Evolutionary conservation across 2,113 vertebrate species (phyloP).

Genomic region (Riparia riparia): DNA sequence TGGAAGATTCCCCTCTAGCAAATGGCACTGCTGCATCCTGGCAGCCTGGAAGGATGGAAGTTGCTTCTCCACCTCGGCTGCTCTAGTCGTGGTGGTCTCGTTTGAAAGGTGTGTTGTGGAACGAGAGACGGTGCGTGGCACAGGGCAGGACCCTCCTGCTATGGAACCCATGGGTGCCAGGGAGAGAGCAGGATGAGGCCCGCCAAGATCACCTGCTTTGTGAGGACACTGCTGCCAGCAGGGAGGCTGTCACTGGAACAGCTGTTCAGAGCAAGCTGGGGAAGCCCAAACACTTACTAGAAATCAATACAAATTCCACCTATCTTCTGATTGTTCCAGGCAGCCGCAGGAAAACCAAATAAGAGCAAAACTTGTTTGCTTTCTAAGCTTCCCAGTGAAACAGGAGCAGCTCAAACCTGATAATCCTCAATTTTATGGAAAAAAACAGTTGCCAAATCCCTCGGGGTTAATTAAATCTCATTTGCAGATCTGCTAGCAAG

Average conservation of each 20-base stretch:
- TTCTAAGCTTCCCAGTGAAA: not conserved
- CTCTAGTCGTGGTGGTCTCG: not conserved
- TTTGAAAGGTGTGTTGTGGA: fast-evolving
- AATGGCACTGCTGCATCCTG: not conserved
- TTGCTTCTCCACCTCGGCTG: not conserved
- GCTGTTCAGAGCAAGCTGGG: not conserved
- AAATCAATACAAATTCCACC: not conserved
- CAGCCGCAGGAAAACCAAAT: not conserved
- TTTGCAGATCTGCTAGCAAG: not conserved
- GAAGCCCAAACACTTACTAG: not conserved
- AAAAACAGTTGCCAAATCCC: not conserved
- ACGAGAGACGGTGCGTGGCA: fast-evolving
- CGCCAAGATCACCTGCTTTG: not conserved
- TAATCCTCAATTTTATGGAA: not conserved
- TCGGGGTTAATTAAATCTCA: not conserved
- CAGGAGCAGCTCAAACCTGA: not conserved
- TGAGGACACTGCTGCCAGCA: not conserved
- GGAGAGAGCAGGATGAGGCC: not conserved
- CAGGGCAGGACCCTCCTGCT: not conserved
- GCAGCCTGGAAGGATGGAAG: not conserved
- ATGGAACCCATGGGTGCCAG: not conserved
- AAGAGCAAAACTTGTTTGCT: not conserved
- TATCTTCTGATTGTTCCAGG: not conserved
- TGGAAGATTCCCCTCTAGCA: not conserved
- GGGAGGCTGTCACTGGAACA: not conserved